Base-by-base conservation (phyloP, 2,797 vertebrate genomes). In the Choloepus didactylus region DNA sequence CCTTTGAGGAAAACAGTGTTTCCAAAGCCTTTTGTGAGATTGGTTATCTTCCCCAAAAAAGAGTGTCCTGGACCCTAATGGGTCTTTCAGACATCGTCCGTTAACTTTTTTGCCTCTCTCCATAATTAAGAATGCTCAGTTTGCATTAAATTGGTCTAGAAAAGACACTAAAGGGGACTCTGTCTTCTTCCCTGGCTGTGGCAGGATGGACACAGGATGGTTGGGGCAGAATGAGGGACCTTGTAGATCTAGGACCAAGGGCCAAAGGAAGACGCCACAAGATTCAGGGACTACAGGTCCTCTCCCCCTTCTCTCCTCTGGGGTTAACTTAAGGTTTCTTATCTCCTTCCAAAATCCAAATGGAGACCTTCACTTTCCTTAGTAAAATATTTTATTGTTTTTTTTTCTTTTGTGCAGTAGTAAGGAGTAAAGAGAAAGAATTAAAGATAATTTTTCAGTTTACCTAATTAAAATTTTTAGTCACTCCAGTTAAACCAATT, bases 381-480 rank as follows among this genome's bases (percentile, higher is more conserved):
- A 38, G 46, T 73, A 38, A 31, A n/a, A n/a, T 82, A 31, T 19
- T 73, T 46, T 46, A 14, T 49, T 49, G 12, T 64, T 85, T 91
- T 67, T 67, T 23, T 80, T 85, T 66, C 49, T 82, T 82, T 82
- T 75, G 41, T 76, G 51, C n/a, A 54, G 12, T 82, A 92, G 35
- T 70, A 92, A 38, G 76, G 31, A 54, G 12, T 75, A 91, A 87
- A 60, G 31, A 51, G 82, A 90, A 75, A 87, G n/a, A 49, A 67
- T 31, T 87, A 7, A 67, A 69, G 76, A 51, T 11, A 69, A 8
- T 62, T 92, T 60, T 76, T 41, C 44, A 83, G 21, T 38, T 87
- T 82, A 75, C 46, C 54, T 9, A 9, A 76, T 89, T 85, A 62
- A 72, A 60, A 86, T 10, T 87, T 82, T 59, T 90, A 60, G 15